A percentile compares a stretch with the other conserved stretches of the same genome.
These are phyloP conservation scores for Odontophorus gujanensis DNA, from an alignment of 2,113 vertebrate genomes.

Conservation along the genomic window DNA sequence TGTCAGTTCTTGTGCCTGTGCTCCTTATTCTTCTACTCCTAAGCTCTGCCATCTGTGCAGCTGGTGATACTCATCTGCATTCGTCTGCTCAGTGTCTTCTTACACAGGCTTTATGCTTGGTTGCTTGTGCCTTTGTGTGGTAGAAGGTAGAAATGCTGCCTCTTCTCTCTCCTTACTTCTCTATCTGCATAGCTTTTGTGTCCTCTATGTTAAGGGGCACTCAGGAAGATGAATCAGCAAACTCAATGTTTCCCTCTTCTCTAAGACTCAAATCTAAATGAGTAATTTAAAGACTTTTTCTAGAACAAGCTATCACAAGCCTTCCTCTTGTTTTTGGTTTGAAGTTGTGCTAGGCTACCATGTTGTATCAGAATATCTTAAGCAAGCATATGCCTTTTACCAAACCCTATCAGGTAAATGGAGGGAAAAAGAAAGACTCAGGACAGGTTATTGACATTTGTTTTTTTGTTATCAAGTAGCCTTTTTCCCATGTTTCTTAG, in stretches of 20 bases:
- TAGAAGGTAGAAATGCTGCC: not conserved
- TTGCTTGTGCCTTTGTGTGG: fast-evolving
- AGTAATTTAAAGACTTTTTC: not conserved
- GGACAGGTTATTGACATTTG: not conserved
- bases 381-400: not conserved
- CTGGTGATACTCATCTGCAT: not conserved
- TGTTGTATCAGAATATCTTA: not conserved
- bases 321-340: not conserved
- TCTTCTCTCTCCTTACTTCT: not conserved
- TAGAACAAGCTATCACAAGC: not conserved
- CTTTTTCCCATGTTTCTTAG: fast-evolving
- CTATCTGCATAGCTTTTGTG: not conserved
- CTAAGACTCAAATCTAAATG: not conserved
- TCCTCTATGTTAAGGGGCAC: not conserved
- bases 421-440: not conserved
- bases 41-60: not conserved
- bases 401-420: not conserved
- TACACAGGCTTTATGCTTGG: fast-evolving
- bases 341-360: fast-evolving
- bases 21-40: not conserved
- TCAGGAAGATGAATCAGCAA: not conserved
- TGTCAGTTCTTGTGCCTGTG: not conserved
- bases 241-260: not conserved
- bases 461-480: not conserved
- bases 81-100: not conserved